Evolutionary conservation across 2,888 invertebrate genomes (phyloP).

Genomic region (Luperina testacea): DNA sequence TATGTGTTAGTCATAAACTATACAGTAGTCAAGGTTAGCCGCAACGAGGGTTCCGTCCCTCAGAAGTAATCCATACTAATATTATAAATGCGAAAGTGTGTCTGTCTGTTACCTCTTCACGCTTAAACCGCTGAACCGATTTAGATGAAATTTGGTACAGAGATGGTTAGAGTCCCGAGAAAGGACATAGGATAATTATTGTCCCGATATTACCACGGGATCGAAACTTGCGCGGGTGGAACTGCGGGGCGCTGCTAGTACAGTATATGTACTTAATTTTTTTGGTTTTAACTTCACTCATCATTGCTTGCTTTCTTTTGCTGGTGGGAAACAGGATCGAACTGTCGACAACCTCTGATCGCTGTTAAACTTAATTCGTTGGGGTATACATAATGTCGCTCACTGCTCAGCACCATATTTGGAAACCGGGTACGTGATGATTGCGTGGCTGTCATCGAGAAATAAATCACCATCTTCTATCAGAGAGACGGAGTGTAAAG

Average conservation of each 20-base stretch:
- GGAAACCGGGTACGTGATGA: conserved; percentile 74
- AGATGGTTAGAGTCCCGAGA: no score
- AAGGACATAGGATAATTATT: no score
- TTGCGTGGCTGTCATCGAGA: conserved; percentile 75
- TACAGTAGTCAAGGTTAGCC: no score
- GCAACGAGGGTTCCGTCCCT: neutral
- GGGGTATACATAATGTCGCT: conserved; percentile 68
- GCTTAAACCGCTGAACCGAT: no score
- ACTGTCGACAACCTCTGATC: conserved; percentile 71
- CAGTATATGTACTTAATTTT: neutral
- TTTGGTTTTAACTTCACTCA: neutral
- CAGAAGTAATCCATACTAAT: neutral
- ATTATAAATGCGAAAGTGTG: no score
- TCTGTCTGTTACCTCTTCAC: no score
- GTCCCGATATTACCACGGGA: no score
- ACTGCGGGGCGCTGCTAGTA: neutral
- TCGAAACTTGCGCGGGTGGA: no score
- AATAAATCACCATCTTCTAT: conserved; percentile 73
- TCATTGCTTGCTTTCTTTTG: neutral
- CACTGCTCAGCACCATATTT: conserved; percentile 73
- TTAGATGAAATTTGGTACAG: no score
- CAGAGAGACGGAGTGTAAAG: conserved; percentile 71
- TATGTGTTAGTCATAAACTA: no score
- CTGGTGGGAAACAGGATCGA: conserved; percentile 62
- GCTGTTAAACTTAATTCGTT: conserved; percentile 68